Conservation (phyloP, 1,140 invertebrate species). For the Lepidurus apus region DNA sequence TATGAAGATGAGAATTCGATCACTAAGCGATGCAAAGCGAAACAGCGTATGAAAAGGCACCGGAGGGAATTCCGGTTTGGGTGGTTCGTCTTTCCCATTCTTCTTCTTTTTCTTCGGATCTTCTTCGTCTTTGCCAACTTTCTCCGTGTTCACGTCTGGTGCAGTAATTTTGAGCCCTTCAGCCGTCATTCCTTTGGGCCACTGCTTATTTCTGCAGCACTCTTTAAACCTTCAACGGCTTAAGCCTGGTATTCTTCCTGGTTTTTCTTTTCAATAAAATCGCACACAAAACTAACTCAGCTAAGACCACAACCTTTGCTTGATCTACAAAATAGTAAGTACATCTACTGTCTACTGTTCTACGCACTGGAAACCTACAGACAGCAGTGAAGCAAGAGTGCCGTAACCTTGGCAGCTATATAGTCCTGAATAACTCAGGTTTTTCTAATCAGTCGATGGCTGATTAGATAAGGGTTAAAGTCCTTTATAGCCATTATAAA, state of each 20-base stretch:
- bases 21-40: conserved; percentile 38
- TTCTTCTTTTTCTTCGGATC: conserved; percentile 29
- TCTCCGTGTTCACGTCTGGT: background rate
- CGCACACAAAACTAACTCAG: too few relatives aligned
- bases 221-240: background rate
- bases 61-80: conserved; percentile 3
- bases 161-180: background rate
- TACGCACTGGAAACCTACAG: too few relatives aligned
- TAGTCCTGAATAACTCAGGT: too few relatives aligned
- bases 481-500: too few relatives aligned
- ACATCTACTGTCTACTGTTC: too few relatives aligned
- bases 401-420: too few relatives aligned
- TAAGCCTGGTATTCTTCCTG: background rate
- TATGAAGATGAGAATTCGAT: conserved; percentile 37
- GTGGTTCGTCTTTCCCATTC: conserved; percentile 14
- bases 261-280: too few relatives aligned
- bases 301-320: too few relatives aligned
- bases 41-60: conserved; percentile 36
- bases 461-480: too few relatives aligned
- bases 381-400: too few relatives aligned
- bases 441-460: too few relatives aligned
- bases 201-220: background rate
- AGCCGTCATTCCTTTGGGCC: background rate
- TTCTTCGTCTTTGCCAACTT: conserved; percentile 6
- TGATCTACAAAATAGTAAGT: too few relatives aligned